These are phyloP conservation scores for Nowickia ferox DNA, from an alignment of 2,888 invertebrate species.

Conservation along the genomic window DNA sequence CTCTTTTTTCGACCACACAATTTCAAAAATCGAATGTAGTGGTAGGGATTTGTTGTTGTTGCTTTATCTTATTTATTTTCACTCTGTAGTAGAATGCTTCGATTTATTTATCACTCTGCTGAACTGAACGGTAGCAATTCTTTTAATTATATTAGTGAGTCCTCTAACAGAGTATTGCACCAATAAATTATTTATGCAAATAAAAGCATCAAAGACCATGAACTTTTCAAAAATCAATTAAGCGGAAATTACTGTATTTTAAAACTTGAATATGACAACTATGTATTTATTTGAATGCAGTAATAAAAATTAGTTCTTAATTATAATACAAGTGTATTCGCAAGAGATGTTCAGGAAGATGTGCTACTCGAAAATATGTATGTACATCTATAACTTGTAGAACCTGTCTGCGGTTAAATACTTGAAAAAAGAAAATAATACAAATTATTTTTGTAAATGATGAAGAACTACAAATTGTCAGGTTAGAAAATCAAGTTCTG, in stretches of 20 bases:
- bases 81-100: no score
- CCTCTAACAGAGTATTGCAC: no score
- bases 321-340: not conserved
- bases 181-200: no score
- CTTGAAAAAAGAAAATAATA: not conserved
- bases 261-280: constrained; percentile 36
- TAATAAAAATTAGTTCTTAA: constrained; percentile 3
- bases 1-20: no score
- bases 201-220: no score
- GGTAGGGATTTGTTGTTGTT: no score
- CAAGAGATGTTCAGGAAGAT: not conserved
- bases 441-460: not conserved
- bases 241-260: not conserved
- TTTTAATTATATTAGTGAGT: no score
- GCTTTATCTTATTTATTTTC: no score
- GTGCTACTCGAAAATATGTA: not conserved
- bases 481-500: not conserved
- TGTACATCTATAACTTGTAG: not conserved
- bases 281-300: not conserved
- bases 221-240: no score
- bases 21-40: no score
- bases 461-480: not conserved
- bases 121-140: no score
- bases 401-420: constrained; percentile 1
- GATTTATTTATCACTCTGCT: no score